phyloP scores from a whole-genome alignment of 2,113 vertebrate genomes.

The Phoxinus phoxinus region DNA sequence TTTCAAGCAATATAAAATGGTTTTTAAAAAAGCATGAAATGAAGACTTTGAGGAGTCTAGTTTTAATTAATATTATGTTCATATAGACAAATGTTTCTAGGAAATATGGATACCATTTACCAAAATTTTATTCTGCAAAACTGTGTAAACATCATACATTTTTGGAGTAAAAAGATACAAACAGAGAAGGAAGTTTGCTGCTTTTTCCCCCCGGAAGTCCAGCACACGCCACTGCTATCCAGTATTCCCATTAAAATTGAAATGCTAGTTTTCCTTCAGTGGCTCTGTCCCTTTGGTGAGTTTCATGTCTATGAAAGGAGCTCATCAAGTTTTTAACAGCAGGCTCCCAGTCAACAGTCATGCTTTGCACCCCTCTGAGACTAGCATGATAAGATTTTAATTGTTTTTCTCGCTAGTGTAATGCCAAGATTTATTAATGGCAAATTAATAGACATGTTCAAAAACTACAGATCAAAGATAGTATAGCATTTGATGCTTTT shows the following conservation, averaged over 20 bases:
- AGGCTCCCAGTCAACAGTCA: constrained; percentile 37
- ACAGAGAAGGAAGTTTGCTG: not conserved
- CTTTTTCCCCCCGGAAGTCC: not conserved
- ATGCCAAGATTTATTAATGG: constrained; percentile 50
- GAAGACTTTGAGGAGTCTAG: no score
- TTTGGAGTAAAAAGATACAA: not conserved
- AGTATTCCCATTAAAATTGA: not conserved
- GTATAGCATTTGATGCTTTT: not conserved
- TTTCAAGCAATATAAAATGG: not conserved
- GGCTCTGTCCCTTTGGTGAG: constrained; percentile 13
- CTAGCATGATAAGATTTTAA: constrained; percentile 45
- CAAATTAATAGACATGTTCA: constrained; percentile 53
- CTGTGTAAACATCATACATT: not conserved
- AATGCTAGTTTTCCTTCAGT: constrained; percentile 23
- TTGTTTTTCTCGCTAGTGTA: constrained; percentile 44
- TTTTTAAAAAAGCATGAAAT: no score
- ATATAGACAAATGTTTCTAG: no score
- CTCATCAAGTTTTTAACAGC: constrained; percentile 34
- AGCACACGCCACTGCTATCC: not conserved
- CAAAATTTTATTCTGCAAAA: no score
- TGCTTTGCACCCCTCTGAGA: constrained; percentile 30
- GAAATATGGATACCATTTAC: no score
- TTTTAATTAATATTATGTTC: no score
- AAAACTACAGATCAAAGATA: constrained; percentile 47
- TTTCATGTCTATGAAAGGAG: constrained; percentile 19